Conservation (phyloP, 2,797 vertebrate species). For the Sebastes cheni region DNA sequence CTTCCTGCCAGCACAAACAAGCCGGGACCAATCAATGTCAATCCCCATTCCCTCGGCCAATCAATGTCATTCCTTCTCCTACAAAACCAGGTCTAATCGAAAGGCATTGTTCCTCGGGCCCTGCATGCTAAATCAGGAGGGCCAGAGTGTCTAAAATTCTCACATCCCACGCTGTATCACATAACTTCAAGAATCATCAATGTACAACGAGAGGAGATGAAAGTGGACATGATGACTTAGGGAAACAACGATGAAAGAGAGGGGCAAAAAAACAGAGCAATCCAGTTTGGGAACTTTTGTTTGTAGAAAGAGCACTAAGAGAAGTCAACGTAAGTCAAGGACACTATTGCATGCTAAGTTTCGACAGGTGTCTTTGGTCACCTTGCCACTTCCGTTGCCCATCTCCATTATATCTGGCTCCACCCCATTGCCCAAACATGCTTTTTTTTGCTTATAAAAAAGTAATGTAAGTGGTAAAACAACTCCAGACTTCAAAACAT, state of each 20-base stretch:
- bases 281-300: conserved; percentile 15
- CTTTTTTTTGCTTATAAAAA: background rate
- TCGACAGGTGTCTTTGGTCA: background rate
- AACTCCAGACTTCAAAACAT: background rate
- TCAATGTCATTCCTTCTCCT: conserved; percentile 77
- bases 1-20: conserved; percentile 77
- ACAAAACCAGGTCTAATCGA: conserved; percentile 69
- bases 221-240: conserved; percentile 31
- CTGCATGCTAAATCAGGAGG: conserved; percentile 66
- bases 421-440: background rate
- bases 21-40: conserved; percentile 82
- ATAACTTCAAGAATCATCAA: conserved; percentile 49
- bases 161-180: conserved; percentile 38
- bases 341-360: background rate
- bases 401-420: background rate
- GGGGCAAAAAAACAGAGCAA: conserved; percentile 1
- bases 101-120: conserved; percentile 66
- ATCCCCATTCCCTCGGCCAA: conserved; percentile 77
- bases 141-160: conserved; percentile 33
- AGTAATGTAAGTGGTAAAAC: background rate
- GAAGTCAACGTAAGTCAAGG: background rate
- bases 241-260: background rate
- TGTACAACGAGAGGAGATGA: conserved; percentile 35
- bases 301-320: background rate
- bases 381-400: background rate